Base-by-base conservation (phyloP, 2,797 vertebrate species). In the Trachops cirrhosus region DNA sequence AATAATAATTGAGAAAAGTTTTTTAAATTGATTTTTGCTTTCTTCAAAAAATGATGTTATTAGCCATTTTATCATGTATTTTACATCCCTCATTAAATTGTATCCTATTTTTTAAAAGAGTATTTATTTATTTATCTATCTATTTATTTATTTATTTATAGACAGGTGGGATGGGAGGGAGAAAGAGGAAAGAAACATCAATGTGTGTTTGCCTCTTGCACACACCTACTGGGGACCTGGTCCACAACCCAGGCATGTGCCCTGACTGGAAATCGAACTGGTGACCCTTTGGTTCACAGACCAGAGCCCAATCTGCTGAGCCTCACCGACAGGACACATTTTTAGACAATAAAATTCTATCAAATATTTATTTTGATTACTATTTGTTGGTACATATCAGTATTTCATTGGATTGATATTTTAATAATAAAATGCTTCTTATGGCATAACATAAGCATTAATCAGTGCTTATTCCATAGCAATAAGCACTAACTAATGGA, bases 311-410 rank as follows among this genome's bases (percentile, higher is more conserved):
- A 11, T 57, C 54, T 26, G 24, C 54, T 57, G 54, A 57, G 24
- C 54, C 54, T 26, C 24, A 26, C 22, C 22, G 22, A 9, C 24
- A 57, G 54, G 54, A 24, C 29, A 44, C 64, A 82, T 74, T 83
- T 89, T 79, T 59, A 96, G 89, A 80, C 2, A 71, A 95, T 68
- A 68, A 87, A 95, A 57, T 52, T 11, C 9, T 83, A 86, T 89
- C n/a, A 94, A 80, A 77, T 86, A 78, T 87, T 88, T 86, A 92
- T 71, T 93, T 62, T 73, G 95, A 95, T 64, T 89, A 79, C 18
- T 7, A 79, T 79, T 67, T 84, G 7, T 86, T 86, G 41, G 9
- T 6, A 85, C 11, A 39, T 39, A 90, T 54, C 14, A 70, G 54
- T 83, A 54, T 83, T 94, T 34, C 85, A 91, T 18, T 68, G n/a